These are phyloP conservation scores for Zhengitettix transpicula DNA, from an alignment of 2,888 invertebrate genomes.

Conservation along the genomic window DNA sequence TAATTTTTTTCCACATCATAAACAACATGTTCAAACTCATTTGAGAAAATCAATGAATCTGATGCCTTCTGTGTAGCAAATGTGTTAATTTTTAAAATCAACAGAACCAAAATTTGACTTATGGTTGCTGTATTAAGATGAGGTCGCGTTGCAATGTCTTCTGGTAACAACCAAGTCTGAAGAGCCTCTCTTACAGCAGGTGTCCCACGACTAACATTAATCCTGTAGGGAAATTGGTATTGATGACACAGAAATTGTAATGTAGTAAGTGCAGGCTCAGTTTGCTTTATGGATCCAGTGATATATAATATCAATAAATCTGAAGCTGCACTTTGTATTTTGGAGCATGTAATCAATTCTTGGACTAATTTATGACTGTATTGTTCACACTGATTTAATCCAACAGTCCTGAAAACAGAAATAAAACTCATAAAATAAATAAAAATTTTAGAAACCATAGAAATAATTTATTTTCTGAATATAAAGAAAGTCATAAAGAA, in stretches of 20 bases:
- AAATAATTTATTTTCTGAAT: too few species aligned
- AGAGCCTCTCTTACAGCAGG: neutral
- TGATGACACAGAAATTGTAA: neutral
- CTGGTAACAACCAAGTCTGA: neutral
- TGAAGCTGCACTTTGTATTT: slow-evolving; percentile 13
- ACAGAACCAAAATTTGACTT: too few species aligned
- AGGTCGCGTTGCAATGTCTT: neutral
- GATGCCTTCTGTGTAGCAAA: too few species aligned
- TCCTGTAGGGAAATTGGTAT: neutral
- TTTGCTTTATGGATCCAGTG: neutral
- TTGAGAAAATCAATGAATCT: too few species aligned
- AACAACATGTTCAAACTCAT: neutral
- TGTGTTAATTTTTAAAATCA: too few species aligned
- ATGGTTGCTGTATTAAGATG: too few species aligned
- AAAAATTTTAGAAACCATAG: too few species aligned
- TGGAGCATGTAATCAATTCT: slow-evolving; percentile 22
- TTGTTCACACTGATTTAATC: slow-evolving; percentile 28
- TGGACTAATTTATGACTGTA: slow-evolving; percentile 27
- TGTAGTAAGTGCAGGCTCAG: neutral
- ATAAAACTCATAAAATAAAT: too few species aligned
- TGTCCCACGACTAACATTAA: neutral
- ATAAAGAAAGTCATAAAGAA: too few species aligned
- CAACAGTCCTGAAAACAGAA: slow-evolving; percentile 25
- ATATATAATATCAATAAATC: neutral
- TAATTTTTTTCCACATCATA: neutral